Base-by-base conservation (phyloP, 2,113 vertebrate species). In the Sterrhoptilus dennistouni region DNA sequence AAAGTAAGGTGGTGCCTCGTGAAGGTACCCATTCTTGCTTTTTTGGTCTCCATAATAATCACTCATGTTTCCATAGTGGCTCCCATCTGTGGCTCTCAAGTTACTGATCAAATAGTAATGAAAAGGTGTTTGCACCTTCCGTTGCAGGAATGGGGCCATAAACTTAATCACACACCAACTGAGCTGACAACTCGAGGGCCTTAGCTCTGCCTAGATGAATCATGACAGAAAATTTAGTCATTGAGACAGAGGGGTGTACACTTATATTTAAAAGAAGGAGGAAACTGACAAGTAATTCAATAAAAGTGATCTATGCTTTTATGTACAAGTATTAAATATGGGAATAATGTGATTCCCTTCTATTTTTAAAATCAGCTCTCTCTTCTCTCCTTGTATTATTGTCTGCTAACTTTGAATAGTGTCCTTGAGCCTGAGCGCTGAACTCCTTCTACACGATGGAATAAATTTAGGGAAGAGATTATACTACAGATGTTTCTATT, bases 101-200 rank as follows among this genome's bases (percentile, higher is more conserved):
- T 92, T 94, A 69, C 86, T 87, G 87, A 92, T 78, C 57, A 82
- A 86, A 92, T 89, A 90, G 76, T 93, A 95, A 95, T 92, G 95
- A 90, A 94, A 90, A 71, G 83, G 22, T 96, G 60, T 74, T 93
- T 92, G 60, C 5, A 11, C 75, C 68, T 93, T 87, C 52, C 50
- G 7, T 66, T 91, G 71, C 33, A 71, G 59, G 68, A 77, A 65
- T 70, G 86, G 35, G 59, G 54, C 83, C 76, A 54, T 92, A 89
- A 86, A 75, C 56, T 77, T 90, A 90, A 80, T 54, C 16, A 21
- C 42, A 61, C 22, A 86, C 38, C 45, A 25, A 0, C 8, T 13
- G 5, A 81, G 38, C 42, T 50, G 66, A 79, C 45, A 85, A 24
- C 74, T 63, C 0, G 3, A 71, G 87, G 78, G 11, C 42, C 69